Evolutionary conservation across 2,797 vertebrate genomes (phyloP).

Genomic region (Moxostoma hubbsi): DNA sequence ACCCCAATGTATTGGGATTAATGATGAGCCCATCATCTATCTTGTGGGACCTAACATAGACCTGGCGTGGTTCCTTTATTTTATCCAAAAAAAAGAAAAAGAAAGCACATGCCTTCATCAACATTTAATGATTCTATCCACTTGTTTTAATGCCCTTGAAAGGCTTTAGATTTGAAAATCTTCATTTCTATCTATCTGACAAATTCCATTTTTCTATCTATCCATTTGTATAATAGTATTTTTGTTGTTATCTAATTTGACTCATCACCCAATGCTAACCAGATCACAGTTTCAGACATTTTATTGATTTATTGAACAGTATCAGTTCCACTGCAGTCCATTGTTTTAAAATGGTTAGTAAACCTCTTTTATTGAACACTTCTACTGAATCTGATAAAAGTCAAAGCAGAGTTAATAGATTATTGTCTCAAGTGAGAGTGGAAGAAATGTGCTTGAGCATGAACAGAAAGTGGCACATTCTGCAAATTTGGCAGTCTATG

Average conservation of each 20-base stretch:
- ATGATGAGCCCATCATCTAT: slow-evolving; percentile 12
- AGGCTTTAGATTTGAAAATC: background rate
- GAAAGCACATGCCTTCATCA: background rate
- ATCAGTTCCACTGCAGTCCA: background rate
- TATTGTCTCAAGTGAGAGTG: background rate
- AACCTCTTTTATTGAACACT: slow-evolving; percentile 3
- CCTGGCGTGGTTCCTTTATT: background rate
- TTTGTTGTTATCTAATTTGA: background rate
- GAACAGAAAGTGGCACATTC: background rate
- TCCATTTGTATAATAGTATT: background rate
- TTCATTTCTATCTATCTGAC: background rate
- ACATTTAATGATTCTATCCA: background rate
- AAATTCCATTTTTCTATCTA: background rate
- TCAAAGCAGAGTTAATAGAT: slow-evolving; percentile 9
- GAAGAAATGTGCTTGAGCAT: background rate
- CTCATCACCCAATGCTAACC: background rate
- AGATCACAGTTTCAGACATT: background rate
- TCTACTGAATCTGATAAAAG: background rate
- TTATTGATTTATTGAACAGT: slow-evolving; percentile 24
- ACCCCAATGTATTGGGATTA: background rate
- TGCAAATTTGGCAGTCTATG: background rate
- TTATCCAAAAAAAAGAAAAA: background rate
- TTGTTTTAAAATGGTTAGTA: slow-evolving; percentile 7
- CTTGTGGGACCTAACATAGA: background rate
- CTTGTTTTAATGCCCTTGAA: background rate